Percentiles rank a stretch among this genome's conserved stretches.
Evolutionary conservation across 2,888 invertebrate genomes (phyloP).

Genomic region (Drosophila kokeensis): DNA sequence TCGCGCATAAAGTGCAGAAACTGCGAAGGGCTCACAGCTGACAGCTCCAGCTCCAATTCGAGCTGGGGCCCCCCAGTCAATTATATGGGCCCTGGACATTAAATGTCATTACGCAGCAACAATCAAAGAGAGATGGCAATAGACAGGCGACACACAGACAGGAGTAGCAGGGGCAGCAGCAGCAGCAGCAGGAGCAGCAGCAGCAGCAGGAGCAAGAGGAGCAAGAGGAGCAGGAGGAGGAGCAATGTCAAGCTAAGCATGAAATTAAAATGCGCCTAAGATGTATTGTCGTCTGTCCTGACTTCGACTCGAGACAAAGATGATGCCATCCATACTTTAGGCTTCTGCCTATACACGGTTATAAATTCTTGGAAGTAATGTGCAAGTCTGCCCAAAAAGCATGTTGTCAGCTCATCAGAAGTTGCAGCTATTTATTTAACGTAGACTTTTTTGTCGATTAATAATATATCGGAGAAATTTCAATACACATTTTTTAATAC

Average conservation of each 20-base stretch:
- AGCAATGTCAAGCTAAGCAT: conserved; percentile 78
- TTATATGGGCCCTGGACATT: conserved; percentile 74
- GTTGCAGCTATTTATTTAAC: neutral
- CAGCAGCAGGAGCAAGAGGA: too few species aligned
- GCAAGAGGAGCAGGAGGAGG: neutral
- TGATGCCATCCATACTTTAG: conserved; percentile 45
- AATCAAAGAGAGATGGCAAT: conserved; percentile 61
- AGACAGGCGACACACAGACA: conserved; percentile 14
- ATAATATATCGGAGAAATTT: neutral
- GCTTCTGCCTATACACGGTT: conserved; percentile 9
- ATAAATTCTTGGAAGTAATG: neutral
- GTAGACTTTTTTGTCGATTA: neutral
- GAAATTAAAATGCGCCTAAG: conserved; percentile 84
- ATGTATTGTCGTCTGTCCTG: conserved; percentile 79
- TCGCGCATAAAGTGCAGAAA: conserved; percentile 65
- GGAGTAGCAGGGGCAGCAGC: neutral
- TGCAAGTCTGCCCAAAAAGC: neutral
- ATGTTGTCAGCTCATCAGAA: neutral
- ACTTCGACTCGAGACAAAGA: conserved; percentile 37
- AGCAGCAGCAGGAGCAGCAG: too few species aligned
- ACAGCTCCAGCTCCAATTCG: conserved; percentile 1
- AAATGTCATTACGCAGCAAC: conserved; percentile 81
- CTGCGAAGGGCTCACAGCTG: conserved; percentile 32
- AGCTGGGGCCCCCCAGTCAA: conserved; percentile 54
- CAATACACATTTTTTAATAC: neutral